phyloP scores from a whole-genome alignment of 1,140 invertebrate genomes.

The Panagrolaimus sp. region DNA sequence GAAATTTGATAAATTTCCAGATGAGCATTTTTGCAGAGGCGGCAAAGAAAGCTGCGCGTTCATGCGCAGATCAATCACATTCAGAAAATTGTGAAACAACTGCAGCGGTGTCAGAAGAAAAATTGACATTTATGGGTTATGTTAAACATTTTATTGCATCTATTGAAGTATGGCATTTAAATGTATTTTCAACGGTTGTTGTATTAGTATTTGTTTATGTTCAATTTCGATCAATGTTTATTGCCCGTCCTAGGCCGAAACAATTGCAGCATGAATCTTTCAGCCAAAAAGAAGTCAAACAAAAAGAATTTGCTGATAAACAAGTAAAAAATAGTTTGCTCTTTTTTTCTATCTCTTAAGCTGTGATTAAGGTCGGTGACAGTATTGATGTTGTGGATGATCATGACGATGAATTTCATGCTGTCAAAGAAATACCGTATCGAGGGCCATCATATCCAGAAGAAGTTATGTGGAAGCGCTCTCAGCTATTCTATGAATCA shows the following conservation, averaged over 20 bases:
- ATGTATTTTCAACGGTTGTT: conserved; percentile 11
- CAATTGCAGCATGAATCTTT: conserved; percentile 7
- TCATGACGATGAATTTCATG: conserved; percentile 21
- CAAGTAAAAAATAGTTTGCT: conserved; percentile 22
- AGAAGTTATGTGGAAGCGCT: conserved; percentile 40
- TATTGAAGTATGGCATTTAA: conserved; percentile 20
- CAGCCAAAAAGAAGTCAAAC: conserved; percentile 11
- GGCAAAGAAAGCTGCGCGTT: too few relatives aligned
- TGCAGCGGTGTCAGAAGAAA: too few relatives aligned
- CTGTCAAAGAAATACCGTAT: conserved; percentile 33
- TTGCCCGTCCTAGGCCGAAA: not conserved
- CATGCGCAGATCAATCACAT: too few relatives aligned
- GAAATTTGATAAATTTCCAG: too few relatives aligned
- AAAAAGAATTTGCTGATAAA: conserved; percentile 27
- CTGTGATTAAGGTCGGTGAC: conserved; percentile 33
- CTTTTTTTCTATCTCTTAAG: conserved; percentile 7
- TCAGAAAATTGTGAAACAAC: too few relatives aligned
- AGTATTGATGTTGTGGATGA: conserved; percentile 42
- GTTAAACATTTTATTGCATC: conserved; percentile 4
- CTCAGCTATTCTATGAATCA: conserved; percentile 42
- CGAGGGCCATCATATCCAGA: conserved; percentile 29
- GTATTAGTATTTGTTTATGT: conserved; percentile 15
- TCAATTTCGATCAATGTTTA: conserved; percentile 16
- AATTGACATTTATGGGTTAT: not conserved
- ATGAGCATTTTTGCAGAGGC: too few relatives aligned